A percentile compares a stretch with the other conserved stretches of the same genome.
Evolutionary conservation across 2,888 invertebrate species (phyloP).

Genomic region (Tenthredo notha): DNA sequence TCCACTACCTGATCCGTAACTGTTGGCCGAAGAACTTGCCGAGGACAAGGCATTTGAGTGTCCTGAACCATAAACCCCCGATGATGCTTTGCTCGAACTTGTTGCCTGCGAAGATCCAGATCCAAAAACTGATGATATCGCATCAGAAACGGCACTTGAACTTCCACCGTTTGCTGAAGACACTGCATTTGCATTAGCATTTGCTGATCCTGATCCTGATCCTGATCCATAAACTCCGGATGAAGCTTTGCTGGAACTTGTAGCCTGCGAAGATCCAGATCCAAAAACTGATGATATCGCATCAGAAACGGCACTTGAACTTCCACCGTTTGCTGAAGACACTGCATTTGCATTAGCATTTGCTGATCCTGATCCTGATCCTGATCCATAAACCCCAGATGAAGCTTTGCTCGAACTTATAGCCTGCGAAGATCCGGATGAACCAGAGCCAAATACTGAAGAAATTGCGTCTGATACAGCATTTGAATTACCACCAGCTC

Average conservation of each 20-base stretch:
- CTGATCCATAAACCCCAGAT: slow-evolving; percentile 54
- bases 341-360: slow-evolving; percentile 57
- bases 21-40: slow-evolving; percentile 55
- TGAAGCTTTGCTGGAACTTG: slow-evolving; percentile 8
- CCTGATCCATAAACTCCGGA: slow-evolving; percentile 54
- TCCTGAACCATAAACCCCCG: background rate
- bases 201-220: slow-evolving; percentile 12
- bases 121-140: slow-evolving; percentile 28
- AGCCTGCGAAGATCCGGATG: background rate
- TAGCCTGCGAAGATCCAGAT: background rate
- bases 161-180: slow-evolving; percentile 5
- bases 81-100: slow-evolving; percentile 34
- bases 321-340: slow-evolving; percentile 4
- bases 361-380: slow-evolving; percentile 10
- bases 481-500: background rate
- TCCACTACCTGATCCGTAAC: slow-evolving; percentile 58
- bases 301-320: slow-evolving; percentile 1
- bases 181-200: slow-evolving; percentile 57
- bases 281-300: slow-evolving; percentile 2
- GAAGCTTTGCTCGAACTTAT: slow-evolving; percentile 14
- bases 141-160: background rate
- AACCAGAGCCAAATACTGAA: background rate
- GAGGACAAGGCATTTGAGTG: background rate
- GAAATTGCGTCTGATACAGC: slow-evolving; percentile 9
- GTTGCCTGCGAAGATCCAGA: slow-evolving; percentile 4